phyloP scores from a whole-genome alignment of 2,797 vertebrate genomes.

The Hemitrygon akajei region DNA sequence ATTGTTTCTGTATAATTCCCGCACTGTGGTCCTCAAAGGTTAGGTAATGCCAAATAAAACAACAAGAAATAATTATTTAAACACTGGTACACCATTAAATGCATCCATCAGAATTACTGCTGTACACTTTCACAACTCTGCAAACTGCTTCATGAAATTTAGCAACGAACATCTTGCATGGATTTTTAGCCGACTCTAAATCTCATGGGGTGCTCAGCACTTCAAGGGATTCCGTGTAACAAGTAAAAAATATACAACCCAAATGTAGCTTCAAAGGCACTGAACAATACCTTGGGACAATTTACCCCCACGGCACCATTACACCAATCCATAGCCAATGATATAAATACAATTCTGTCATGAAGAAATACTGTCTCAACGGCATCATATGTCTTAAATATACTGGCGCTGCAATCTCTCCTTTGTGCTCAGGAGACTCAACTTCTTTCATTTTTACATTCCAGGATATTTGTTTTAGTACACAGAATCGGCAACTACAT shows the following conservation, averaged over 20 bases:
- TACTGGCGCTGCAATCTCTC: background rate
- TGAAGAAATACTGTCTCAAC: background rate
- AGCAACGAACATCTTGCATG: background rate
- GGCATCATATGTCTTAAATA: background rate
- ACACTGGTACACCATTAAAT: background rate
- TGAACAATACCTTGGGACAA: background rate
- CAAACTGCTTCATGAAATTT: background rate
- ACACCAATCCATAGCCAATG: background rate
- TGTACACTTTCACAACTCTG: background rate
- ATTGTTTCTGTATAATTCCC: background rate
- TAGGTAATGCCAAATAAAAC: background rate
- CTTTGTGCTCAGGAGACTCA: background rate
- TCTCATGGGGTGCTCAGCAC: background rate
- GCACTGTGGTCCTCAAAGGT: background rate
- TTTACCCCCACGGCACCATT: background rate
- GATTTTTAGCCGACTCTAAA: background rate
- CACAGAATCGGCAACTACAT: background rate
- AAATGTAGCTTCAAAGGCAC: background rate
- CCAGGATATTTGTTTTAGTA: background rate
- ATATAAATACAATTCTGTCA: background rate
- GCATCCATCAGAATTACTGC: background rate
- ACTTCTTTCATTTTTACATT: constrained; percentile 28
- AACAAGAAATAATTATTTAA: background rate
- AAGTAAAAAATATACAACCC: background rate
- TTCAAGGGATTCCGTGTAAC: background rate